Conservation (phyloP, 2,888 invertebrate genomes). For the Pilophorus perplexus region DNA sequence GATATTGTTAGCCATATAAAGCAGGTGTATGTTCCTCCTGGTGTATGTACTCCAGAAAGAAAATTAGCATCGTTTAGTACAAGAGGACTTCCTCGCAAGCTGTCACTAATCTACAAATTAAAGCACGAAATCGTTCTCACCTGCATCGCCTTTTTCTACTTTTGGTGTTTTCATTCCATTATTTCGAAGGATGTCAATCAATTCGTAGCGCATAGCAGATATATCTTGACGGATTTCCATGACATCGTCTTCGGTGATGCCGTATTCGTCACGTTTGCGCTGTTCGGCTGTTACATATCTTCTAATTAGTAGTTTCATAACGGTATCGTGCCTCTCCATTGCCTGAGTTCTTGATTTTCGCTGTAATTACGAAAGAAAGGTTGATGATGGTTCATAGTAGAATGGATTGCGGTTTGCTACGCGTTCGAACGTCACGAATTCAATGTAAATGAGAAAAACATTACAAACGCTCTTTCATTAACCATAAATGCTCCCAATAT, state of each 20-base stretch:
- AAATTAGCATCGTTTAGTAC: too few species aligned
- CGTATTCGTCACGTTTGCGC: slow-evolving; percentile 82
- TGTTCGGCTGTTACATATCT: slow-evolving; percentile 89
- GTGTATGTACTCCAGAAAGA: too few species aligned
- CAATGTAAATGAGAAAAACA: too few species aligned
- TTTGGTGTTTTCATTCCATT: slow-evolving; percentile 85
- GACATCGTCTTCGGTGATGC: slow-evolving; percentile 94
- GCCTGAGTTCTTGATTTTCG: slow-evolving; percentile 46
- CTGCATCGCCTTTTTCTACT: slow-evolving; percentile 63
- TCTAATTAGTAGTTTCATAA: slow-evolving; percentile 83
- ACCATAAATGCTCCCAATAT: too few species aligned
- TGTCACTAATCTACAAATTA: not conserved
- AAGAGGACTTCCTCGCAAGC: too few species aligned
- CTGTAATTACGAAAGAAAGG: slow-evolving; percentile 19
- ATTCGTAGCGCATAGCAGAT: slow-evolving; percentile 87
- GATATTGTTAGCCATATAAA: too few species aligned
- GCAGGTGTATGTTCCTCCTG: too few species aligned
- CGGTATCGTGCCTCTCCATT: slow-evolving; percentile 68
- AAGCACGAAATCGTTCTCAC: not conserved
- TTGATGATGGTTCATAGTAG: too few species aligned
- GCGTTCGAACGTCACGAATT: too few species aligned
- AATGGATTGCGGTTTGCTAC: too few species aligned
- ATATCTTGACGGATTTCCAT: slow-evolving; percentile 98
- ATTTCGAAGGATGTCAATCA: slow-evolving; percentile 83
- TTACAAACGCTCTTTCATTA: too few species aligned